Conservation (phyloP, 2,888 invertebrate species). For the Autographa gamma region DNA sequence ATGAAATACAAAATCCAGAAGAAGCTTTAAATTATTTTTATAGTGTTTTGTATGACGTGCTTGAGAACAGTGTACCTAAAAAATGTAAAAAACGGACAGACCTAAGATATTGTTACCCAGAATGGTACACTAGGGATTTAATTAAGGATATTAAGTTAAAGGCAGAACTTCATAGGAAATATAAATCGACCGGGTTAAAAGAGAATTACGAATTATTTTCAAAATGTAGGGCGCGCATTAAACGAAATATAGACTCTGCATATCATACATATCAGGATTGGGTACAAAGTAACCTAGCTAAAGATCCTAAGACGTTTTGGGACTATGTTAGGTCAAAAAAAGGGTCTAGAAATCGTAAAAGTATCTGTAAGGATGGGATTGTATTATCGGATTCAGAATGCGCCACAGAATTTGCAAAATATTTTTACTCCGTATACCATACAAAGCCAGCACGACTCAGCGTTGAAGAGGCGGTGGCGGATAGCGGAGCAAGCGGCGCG, state of each 20-base stretch:
- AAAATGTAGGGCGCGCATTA: conserved; percentile 21
- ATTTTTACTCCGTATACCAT: no score
- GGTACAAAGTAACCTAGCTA: conserved; percentile 9
- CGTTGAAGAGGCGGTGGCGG: no score
- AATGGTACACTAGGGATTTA: conserved; percentile 12
- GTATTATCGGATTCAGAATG: no score
- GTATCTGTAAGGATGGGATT: no score
- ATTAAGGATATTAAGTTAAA: conserved; percentile 6
- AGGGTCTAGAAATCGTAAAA: no score
- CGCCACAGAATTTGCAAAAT: no score
- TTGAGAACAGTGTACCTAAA: conserved; percentile 13
- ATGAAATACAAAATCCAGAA: conserved; percentile 7
- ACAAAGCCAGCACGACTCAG: no score
- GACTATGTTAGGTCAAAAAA: conserved; percentile 12
- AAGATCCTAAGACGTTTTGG: conserved; percentile 17
- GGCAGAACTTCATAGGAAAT: neutral
- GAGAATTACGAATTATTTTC: conserved; percentile 20
- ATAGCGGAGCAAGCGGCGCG: no score
- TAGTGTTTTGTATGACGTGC: no score
- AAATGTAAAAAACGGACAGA: neutral
- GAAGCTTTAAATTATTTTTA: conserved; percentile 15
- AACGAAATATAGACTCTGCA: conserved; percentile 5
- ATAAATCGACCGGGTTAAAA: neutral
- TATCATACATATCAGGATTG: conserved; percentile 9
- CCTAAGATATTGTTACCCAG: conserved; percentile 7